Percentiles rank a stretch among this genome's conserved stretches.
These are phyloP conservation scores for Thera obeliscata DNA, from an alignment of 2,888 invertebrate genomes.

Conservation along the genomic window DNA sequence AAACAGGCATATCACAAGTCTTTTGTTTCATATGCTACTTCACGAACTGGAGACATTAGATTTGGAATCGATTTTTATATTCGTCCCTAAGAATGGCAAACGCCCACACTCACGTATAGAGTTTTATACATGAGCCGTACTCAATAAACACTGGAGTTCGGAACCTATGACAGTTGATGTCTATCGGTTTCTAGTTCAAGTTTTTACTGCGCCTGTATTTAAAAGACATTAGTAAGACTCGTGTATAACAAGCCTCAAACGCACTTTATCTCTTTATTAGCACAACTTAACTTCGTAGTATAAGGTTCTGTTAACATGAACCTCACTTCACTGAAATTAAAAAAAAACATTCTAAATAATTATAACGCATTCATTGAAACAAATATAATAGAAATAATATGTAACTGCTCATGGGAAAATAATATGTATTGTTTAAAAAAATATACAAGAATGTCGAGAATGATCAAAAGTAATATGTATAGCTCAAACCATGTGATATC, in stretches of 20 bases:
- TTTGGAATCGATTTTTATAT: conserved; percentile 19
- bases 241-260: conserved; percentile 18
- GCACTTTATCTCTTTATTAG: conserved; percentile 37
- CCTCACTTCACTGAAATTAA: conserved; percentile 36
- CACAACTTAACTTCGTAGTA: conserved; percentile 37
- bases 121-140: conserved; percentile 23
- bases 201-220: conserved; percentile 4
- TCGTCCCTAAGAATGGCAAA: conserved; percentile 20
- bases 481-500: conserved; percentile 84
- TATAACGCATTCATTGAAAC: conserved; percentile 21
- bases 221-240: conserved; percentile 19
- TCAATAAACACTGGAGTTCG: not conserved
- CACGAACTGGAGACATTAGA: not conserved
- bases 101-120: conserved; percentile 21
- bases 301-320: conserved; percentile 51
- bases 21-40: conserved; percentile 22
- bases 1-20: conserved; percentile 37
- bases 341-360: conserved; percentile 21
- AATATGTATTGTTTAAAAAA: conserved; percentile 31
- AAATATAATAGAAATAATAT: conserved; percentile 46
- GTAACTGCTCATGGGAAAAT: conserved; percentile 47
- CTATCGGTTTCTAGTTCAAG: conserved; percentile 1
- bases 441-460: conserved; percentile 57
- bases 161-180: not conserved
- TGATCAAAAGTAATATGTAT: conserved; percentile 64